Base-by-base conservation (phyloP, 2,113 vertebrate species). In the Callorhinus ursinus region DNA sequence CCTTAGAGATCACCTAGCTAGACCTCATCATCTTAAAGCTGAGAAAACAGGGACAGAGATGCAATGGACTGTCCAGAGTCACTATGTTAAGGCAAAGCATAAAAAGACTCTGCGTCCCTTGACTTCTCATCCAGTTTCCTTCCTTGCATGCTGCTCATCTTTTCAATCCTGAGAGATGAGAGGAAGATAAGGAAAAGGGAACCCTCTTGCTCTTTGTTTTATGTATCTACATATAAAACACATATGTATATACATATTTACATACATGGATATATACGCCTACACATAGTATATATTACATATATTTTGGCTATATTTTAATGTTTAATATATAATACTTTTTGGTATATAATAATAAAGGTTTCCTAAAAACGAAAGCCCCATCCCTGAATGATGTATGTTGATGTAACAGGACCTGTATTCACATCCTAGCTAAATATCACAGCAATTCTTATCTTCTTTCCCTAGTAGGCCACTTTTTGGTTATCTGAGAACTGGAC, bases 401-500 rank as follows among this genome's bases (percentile, higher is more conserved):
- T 80, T 77, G 4, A 42, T 57, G 76, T 16, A 96, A 42, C 2
- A 33, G 72, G 74, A 53, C 7, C 28, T 95, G 71, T 76, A 53
- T 85, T 95, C 39, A 95, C 94, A 88, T 93, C 11, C 36, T 87
- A 95, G 33, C 36, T 96, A 31, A 84, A 53, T 53, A 12, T 61
- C 39, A 63, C 24, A 87, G n/a, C 13, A 71, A 51, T 59, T 65
- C n/a, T 86, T 77, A 36, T n/a, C 31, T 71, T 88, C 3, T 77
- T 89, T 72, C 33, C 11, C 31, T n/a, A 63, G 4, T 22, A 67
- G 61, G 12, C n/a, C 26, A 74, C 8, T 55, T 91, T 84, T 72
- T 36, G 31, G n/a, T 86, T 84, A 36, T 55, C 63, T 90, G 57
- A 89, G 49, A 94, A 89, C 21, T 39, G 71, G 33, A 93, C 11